Evolutionary conservation across 2,113 vertebrate genomes (phyloP), one percentile per base, ranked within the genome.

Genomic region (Sinocyclocheilus grahami): DNA sequence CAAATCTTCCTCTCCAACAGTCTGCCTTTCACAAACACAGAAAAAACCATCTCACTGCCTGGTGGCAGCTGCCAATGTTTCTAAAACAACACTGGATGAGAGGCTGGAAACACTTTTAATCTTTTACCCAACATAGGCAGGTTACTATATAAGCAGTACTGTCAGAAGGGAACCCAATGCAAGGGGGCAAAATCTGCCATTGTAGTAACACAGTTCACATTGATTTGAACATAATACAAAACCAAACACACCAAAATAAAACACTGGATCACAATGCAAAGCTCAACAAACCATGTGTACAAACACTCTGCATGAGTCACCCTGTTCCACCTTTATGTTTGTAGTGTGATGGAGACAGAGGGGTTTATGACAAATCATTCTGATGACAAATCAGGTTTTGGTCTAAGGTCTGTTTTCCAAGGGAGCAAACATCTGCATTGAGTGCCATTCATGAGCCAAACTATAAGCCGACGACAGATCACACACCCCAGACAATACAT

Each of bases 21-120:
- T 67, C 65, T 82, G 62, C 8, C 78, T 24, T 22, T 62, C 67
- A 78, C 60, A 84, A 62, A 83, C 78, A 86, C 63, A 74, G 18
- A 86, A 77, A 24, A 86, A 72, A 60, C 53, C 37, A 27, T 85
- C 39, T 20, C 62, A 85, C 67, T 62, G 39, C 46, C 69, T 76
- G 81, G 80, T 30, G 14, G 69, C 77, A 89, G 83, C 76, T 80
- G 86, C 65, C 62, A 78, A 37, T 82, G 74, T 78, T 87, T 83
- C 53, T 82, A 83, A 63, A 87, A 89, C 55, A 86, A 78, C 76
- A 87, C 69, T 77, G 60, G 83, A 80, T 82, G 37, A 89, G 72
- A 77, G 85, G 60, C 42, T 63, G 76, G 82, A 81, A 77, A 83
- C 62, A 77, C n/a, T 62, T 77, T 89, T 89, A 78, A 77, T 85